Conservation (phyloP, 2,888 invertebrate species). For the Conops quadrifasciatus region DNA sequence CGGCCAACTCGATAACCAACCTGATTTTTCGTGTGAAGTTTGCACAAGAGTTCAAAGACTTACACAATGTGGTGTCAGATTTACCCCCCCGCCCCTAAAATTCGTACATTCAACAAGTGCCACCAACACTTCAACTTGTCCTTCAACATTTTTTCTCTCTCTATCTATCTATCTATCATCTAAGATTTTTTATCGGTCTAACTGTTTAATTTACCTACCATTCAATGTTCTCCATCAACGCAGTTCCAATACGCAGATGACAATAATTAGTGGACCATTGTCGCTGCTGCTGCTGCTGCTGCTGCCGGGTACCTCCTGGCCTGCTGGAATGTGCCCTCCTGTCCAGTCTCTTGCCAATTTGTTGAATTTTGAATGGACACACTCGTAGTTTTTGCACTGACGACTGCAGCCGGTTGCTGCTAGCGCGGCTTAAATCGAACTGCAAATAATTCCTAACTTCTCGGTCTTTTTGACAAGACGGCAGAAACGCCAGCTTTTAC, state of each 20-base stretch:
- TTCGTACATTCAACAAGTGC: slow-evolving; percentile 32
- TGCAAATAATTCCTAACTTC: slow-evolving; percentile 35
- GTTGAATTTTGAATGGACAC: too few species aligned
- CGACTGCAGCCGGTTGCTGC: slow-evolving; percentile 21
- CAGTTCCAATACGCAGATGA: slow-evolving; percentile 18
- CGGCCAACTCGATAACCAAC: too few species aligned
- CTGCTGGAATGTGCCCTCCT: not conserved
- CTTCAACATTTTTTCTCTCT: too few species aligned
- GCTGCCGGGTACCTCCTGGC: not conserved
- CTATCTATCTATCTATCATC: not conserved
- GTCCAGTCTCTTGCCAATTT: not conserved
- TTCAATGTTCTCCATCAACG: slow-evolving; percentile 35
- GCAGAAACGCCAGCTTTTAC: not conserved
- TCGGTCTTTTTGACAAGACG: slow-evolving; percentile 32
- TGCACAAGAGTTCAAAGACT: not conserved
- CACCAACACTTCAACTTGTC: too few species aligned
- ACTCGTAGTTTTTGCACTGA: too few species aligned
- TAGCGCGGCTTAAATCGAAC: slow-evolving; percentile 32
- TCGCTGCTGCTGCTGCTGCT: not conserved
- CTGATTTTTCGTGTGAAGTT: too few species aligned
- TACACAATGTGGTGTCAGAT: not conserved
- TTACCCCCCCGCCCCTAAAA: not conserved
- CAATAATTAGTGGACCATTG: too few species aligned
- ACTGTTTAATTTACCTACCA: slow-evolving; percentile 43
- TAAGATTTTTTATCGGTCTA: slow-evolving; percentile 31